Conservation (phyloP, 2,888 invertebrate species). For the Eurois occulta region DNA sequence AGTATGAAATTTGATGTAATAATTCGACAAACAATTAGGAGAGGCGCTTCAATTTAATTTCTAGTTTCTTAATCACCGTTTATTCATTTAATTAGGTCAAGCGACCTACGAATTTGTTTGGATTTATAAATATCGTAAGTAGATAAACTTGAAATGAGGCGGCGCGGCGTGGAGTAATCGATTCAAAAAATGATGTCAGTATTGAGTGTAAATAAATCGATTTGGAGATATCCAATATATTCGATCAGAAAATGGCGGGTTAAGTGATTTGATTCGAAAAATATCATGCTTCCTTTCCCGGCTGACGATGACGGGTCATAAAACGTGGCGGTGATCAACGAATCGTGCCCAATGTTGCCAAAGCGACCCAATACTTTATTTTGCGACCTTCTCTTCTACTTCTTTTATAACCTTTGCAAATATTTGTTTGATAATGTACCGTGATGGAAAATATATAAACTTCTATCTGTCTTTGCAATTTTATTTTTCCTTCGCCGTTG, state of each 20-base stretch:
- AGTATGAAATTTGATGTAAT: not conserved
- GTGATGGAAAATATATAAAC: conserved; percentile 1
- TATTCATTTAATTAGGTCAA: conserved; percentile 9
- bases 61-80: not conserved
- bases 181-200: conserved; percentile 12
- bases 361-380: conserved; percentile 15
- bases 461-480: conserved; percentile 1
- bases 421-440: not conserved
- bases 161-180: not conserved
- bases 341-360: conserved; percentile 16
- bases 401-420: conserved; percentile 7
- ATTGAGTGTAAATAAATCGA: conserved; percentile 26
- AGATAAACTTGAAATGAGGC: not conserved
- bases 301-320: conserved; percentile 15
- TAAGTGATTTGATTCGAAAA: conserved; percentile 34
- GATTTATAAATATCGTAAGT: not conserved
- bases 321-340: conserved; percentile 24
- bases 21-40: not conserved
- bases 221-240: conserved; percentile 23
- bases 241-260: conserved; percentile 25
- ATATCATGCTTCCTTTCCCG: conserved; percentile 15
- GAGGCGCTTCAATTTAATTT: not conserved
- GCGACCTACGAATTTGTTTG: not conserved
- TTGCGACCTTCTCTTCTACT: not conserved
- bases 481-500: not conserved